phyloP scores from a whole-genome alignment of 2,888 invertebrate genomes.

The Alloplasta piceator region DNA sequence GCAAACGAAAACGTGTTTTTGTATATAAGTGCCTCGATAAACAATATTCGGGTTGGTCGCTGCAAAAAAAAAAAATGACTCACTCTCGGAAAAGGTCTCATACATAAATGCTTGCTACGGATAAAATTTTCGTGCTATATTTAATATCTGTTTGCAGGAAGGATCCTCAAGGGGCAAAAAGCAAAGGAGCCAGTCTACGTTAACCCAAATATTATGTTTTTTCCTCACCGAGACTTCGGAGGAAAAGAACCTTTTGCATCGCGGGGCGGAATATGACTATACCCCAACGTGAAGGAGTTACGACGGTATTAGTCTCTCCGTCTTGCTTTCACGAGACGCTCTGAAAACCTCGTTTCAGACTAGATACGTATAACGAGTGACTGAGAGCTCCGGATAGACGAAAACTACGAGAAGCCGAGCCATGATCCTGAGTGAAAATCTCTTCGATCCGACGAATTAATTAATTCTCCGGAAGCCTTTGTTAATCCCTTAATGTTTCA shows the following conservation, averaged over 20 bases:
- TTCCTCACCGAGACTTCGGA: conserved; percentile 5
- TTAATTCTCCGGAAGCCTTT: conserved; percentile 20
- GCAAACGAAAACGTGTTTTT: no score
- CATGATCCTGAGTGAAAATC: conserved; percentile 39
- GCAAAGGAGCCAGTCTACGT: conserved; percentile 10
- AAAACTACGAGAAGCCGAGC: neutral
- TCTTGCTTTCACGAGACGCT: conserved; percentile 30
- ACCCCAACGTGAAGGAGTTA: conserved; percentile 22
- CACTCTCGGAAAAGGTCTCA: neutral
- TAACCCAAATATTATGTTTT: conserved; percentile 47
- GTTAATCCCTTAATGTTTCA: no score
- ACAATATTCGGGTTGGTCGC: no score
- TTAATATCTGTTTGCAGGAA: conserved; percentile 35
- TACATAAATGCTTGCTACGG: conserved; percentile 16
- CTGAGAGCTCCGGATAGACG: neutral
- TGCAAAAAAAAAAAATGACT: no score
- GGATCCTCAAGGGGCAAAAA: conserved; percentile 29
- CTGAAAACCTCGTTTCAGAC: conserved; percentile 12
- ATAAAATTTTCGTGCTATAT: conserved; percentile 28
- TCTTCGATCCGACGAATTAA: conserved; percentile 15
- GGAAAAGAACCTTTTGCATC: conserved; percentile 18
- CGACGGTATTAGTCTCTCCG: conserved; percentile 29
- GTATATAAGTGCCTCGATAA: no score
- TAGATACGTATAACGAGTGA: conserved; percentile 5
- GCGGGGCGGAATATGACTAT: neutral